These are phyloP conservation scores for mouse (Mus musculus) DNA, from an alignment of 2,113 vertebrate species.

Conservation along the genomic window DNA sequence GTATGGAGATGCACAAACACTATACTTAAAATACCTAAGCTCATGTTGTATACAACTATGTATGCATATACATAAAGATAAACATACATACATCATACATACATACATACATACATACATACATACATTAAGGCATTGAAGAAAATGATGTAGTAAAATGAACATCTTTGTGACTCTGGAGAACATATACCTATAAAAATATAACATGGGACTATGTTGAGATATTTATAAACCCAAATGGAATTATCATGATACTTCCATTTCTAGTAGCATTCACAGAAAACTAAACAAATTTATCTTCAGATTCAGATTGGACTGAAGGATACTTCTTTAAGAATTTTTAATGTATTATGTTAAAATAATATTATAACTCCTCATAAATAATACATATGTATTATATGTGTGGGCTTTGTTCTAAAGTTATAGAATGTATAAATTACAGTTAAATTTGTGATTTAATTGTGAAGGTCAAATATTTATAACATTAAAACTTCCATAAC, in stretches of 20 bases:
- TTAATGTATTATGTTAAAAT: not conserved
- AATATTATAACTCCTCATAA: not conserved
- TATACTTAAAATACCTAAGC: not conserved
- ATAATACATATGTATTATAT: not conserved
- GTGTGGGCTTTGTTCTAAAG: not conserved
- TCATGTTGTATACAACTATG: not conserved
- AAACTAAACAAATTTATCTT: not conserved
- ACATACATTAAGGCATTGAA: not conserved
- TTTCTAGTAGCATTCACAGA: not conserved
- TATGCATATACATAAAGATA: not conserved
- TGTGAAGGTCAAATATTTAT: not conserved
- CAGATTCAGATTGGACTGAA: not conserved
- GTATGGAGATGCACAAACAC: not conserved
- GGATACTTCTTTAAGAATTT: not conserved
- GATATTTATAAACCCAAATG: not conserved
- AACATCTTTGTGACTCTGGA: not conserved
- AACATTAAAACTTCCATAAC: not conserved
- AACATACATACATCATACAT: no score
- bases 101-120: not conserved
- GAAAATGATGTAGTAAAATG: not conserved
- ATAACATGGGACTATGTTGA: not conserved
- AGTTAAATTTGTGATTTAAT: not conserved
- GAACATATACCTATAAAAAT: not conserved
- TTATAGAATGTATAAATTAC: not conserved
- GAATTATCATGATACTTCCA: not conserved